Evolutionary conservation across 2,888 invertebrate species (phyloP).

Genomic region (Drosophila vallismaia): DNA sequence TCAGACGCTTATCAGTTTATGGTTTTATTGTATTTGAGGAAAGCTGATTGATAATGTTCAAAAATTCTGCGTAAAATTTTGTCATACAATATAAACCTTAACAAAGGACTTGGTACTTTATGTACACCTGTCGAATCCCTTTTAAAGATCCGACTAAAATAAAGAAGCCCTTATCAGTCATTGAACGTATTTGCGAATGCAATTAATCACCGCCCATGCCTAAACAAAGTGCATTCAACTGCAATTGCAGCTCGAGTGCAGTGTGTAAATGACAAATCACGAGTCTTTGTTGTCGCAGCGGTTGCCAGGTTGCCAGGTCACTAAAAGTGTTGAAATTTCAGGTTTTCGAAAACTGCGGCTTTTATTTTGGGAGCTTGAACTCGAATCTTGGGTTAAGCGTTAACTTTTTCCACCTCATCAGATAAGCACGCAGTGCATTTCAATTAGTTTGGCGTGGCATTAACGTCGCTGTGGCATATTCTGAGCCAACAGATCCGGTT

Average conservation of each 20-base stretch:
- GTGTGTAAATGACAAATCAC: constrained; percentile 9
- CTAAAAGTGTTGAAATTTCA: constrained; percentile 12
- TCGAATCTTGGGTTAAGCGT: neutral
- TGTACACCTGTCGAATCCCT: neutral
- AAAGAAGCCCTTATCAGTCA: constrained; percentile 34
- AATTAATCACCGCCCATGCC: constrained; percentile 24
- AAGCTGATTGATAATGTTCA: neutral
- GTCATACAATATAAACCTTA: too few species aligned
- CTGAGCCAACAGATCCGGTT: constrained; percentile 54
- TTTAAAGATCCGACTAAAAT: constrained; percentile 13
- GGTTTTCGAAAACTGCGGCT: constrained; percentile 3
- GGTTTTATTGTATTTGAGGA: neutral
- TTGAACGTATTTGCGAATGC: neutral
- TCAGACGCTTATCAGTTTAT: neutral
- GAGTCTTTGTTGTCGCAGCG: constrained; percentile 16
- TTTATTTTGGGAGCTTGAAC: constrained; percentile 5
- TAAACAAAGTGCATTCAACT: constrained; percentile 44
- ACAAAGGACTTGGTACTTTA: constrained; percentile 8
- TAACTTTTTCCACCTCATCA: constrained; percentile 18
- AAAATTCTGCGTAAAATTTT: neutral
- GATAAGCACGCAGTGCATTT: constrained; percentile 28
- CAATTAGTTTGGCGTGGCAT: constrained; percentile 24
- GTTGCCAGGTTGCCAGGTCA: neutral
- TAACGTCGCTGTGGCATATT: constrained; percentile 11
- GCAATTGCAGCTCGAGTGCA: constrained; percentile 10